Conservation (phyloP, 2,888 invertebrate genomes). For the Drosophila testacea region DNA sequence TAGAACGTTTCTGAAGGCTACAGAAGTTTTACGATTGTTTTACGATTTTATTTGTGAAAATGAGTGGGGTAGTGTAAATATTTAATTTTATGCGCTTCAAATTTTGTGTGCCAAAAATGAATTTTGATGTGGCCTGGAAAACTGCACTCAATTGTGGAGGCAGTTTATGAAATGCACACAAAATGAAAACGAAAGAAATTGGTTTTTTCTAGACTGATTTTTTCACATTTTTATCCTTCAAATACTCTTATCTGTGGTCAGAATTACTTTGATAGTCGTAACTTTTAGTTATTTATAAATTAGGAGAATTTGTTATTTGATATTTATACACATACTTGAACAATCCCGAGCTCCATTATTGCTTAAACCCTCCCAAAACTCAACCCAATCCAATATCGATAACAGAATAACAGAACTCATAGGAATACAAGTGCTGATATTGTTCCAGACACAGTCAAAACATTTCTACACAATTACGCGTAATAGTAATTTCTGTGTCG, state of each 20-base stretch:
- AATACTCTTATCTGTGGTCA: neutral
- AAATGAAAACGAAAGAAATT: neutral
- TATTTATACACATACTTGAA: neutral
- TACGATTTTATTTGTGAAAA: conserved; percentile 34
- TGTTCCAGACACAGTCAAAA: conserved; percentile 36
- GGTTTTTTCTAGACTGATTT: neutral
- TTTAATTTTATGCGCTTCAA: conserved; percentile 39
- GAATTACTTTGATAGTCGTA: neutral
- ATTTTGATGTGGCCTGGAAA: conserved; percentile 33
- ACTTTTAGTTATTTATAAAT: no score
- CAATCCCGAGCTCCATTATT: conserved; percentile 27
- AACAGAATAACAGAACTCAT: conserved; percentile 33
- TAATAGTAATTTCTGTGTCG: conserved; percentile 49
- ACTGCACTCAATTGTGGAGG: conserved; percentile 22
- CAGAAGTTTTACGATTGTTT: conserved; percentile 32
- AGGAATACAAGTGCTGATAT: conserved; percentile 37
- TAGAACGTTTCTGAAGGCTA: conserved; percentile 12
- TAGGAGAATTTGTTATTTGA: neutral
- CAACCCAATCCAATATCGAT: conserved; percentile 29
- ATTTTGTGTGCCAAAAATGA: conserved; percentile 30
- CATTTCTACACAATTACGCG: conserved; percentile 54
- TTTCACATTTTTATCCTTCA: no score
- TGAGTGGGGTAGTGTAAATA: conserved; percentile 34
- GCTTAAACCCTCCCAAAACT: conserved; percentile 14
- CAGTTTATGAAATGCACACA: conserved; percentile 5